Conservation (phyloP, 2,888 invertebrate species). For the Tenthredo mesomela region DNA sequence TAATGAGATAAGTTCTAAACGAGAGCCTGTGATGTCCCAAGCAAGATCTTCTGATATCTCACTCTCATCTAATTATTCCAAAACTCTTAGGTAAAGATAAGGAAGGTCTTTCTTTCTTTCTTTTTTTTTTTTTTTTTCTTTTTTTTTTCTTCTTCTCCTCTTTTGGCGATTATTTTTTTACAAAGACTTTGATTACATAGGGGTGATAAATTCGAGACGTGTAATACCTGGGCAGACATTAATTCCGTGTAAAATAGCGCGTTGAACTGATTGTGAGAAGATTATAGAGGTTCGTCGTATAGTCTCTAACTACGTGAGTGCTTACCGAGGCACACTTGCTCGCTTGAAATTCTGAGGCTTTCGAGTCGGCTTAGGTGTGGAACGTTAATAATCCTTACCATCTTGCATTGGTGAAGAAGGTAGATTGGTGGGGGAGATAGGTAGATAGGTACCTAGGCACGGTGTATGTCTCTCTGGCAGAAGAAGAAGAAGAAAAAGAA, state of each 20-base stretch:
- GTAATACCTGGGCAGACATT: background rate
- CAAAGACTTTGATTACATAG: background rate
- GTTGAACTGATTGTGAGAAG: constrained; percentile 13
- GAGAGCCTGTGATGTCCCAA: background rate
- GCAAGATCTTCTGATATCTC: background rate
- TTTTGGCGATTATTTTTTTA: background rate
- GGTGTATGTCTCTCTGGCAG: background rate
- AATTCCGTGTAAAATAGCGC: constrained; percentile 11
- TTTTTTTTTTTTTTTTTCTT: background rate
- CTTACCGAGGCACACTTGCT: constrained; percentile 6
- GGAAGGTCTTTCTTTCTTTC: background rate
- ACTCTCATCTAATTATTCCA: background rate
- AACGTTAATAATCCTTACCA: constrained; percentile 12
- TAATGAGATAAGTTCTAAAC: background rate
- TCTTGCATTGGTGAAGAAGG: background rate
- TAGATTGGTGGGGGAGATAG: background rate
- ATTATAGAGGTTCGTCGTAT: constrained; percentile 8
- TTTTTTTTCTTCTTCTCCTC: background rate
- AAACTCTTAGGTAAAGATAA: constrained; percentile 3
- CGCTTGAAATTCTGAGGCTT: background rate
- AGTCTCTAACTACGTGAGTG: constrained; percentile 28
- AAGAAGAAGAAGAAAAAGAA: too few relatives aligned
- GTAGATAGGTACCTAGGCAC: background rate
- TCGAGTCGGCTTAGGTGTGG: background rate
- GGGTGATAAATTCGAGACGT: background rate